Conservation (phyloP, 2,888 invertebrate species). For the Empis livida region DNA sequence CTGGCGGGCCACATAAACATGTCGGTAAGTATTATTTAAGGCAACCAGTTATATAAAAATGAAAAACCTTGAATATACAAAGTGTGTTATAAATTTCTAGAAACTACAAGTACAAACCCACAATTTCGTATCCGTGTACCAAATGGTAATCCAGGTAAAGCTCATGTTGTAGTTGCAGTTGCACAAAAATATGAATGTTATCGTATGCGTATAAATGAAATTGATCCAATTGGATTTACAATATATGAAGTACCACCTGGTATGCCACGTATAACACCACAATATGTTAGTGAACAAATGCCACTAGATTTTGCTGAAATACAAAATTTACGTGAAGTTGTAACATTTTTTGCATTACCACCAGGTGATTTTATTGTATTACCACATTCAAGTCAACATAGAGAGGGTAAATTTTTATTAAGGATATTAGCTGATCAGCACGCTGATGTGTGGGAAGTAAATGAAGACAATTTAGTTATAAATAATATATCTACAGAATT, state of each 20-base stretch:
- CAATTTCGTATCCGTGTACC: constrained; percentile 59
- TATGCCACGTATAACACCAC: constrained; percentile 45
- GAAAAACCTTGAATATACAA: no score
- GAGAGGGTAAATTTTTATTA: constrained; percentile 57
- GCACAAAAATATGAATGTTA: constrained; percentile 49
- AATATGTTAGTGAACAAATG: constrained; percentile 44
- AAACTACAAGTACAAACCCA: constrained; percentile 54
- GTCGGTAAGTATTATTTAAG: constrained; percentile 30
- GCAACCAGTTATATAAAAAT: neutral
- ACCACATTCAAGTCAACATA: constrained; percentile 53
- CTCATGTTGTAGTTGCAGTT: constrained; percentile 60
- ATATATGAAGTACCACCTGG: constrained; percentile 55
- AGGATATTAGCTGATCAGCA: constrained; percentile 59
- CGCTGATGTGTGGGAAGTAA: constrained; percentile 64
- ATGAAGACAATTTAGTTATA: constrained; percentile 60
- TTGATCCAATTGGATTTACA: constrained; percentile 53
- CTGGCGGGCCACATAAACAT: constrained; percentile 52
- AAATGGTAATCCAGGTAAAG: constrained; percentile 44
- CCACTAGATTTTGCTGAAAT: constrained; percentile 16
- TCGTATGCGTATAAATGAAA: constrained; percentile 32
- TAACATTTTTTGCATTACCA: constrained; percentile 59
- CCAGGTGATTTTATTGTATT: constrained; percentile 62
- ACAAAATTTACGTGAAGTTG: constrained; percentile 46
- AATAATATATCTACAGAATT: constrained; percentile 49
- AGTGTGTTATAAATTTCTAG: constrained; percentile 36